Conservation (phyloP, 2,797 vertebrate genomes). For the Megaceryle alcyon region DNA sequence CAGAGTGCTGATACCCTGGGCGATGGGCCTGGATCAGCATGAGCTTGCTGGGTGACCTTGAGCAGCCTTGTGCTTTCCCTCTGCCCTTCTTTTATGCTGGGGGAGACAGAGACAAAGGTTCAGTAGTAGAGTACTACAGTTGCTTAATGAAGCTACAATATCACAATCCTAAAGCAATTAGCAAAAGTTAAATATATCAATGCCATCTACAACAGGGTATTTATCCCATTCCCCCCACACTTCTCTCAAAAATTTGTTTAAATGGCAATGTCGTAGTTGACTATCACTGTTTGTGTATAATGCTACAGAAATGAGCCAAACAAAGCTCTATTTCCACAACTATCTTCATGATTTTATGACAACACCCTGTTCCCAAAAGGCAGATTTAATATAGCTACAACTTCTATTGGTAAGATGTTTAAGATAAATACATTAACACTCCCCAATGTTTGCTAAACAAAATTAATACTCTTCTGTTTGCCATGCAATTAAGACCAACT, state of each 20-base stretch:
- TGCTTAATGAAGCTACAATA: background rate
- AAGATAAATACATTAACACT: too few relatives aligned
- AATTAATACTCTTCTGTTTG: background rate
- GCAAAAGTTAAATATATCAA: background rate
- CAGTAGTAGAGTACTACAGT: fast-evolving
- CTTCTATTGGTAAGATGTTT: background rate
- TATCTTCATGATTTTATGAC: background rate
- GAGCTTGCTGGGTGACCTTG: background rate
- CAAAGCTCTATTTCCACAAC: background rate
- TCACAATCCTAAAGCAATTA: background rate
- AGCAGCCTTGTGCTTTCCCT: background rate
- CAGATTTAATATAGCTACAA: background rate
- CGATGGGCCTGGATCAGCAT: background rate
- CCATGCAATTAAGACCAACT: background rate
- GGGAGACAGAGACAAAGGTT: background rate
- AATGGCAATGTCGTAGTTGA: background rate
- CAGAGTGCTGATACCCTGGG: background rate
- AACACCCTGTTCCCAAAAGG: background rate
- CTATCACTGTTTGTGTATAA: background rate
- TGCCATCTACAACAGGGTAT: background rate
- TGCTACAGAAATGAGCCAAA: background rate
- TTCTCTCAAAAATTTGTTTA: background rate
- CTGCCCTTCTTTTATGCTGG: fast-evolving
- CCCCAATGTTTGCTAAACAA: too few relatives aligned
- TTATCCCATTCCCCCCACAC: background rate